These are phyloP conservation scores for Drosophila putrida DNA, from an alignment of 2,888 invertebrate species.

Conservation along the genomic window DNA sequence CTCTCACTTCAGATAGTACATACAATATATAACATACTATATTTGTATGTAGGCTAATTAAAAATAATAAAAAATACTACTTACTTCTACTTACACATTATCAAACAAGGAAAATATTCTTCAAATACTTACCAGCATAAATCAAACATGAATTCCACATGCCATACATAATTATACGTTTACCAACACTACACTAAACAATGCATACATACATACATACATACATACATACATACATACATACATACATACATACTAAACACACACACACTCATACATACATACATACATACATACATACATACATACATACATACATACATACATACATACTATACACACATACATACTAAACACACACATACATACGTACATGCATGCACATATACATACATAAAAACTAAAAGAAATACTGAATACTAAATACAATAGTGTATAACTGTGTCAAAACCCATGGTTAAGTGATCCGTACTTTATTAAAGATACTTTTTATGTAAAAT, in stretches of 20 bases:
- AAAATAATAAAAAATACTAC: not conserved
- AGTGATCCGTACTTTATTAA: not conserved
- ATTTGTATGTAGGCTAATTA: conserved; percentile 10
- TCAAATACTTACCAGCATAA: conserved; percentile 7
- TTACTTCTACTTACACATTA: conserved; percentile 2
- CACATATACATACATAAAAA: no score
- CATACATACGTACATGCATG: no score
- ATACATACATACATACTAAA: no score
- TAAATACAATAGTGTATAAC: not conserved
- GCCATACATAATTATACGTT: no score
- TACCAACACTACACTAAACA: no score
- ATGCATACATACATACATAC: no score
- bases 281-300: not conserved
- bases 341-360: no score
- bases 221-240: no score
- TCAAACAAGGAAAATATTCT: conserved; percentile 15
- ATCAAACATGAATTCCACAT: not conserved
- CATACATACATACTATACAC: no score
- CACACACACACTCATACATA: no score
- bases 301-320: no score
- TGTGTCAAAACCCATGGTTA: conserved; percentile 6
- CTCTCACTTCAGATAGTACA: conserved; percentile 9
- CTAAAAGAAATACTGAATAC: no score
- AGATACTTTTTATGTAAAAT: not conserved
- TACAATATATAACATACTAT: not conserved